These are phyloP conservation scores for Leptinotarsa lineolata DNA, from an alignment of 1,140 invertebrate genomes.

Conservation along the genomic window DNA sequence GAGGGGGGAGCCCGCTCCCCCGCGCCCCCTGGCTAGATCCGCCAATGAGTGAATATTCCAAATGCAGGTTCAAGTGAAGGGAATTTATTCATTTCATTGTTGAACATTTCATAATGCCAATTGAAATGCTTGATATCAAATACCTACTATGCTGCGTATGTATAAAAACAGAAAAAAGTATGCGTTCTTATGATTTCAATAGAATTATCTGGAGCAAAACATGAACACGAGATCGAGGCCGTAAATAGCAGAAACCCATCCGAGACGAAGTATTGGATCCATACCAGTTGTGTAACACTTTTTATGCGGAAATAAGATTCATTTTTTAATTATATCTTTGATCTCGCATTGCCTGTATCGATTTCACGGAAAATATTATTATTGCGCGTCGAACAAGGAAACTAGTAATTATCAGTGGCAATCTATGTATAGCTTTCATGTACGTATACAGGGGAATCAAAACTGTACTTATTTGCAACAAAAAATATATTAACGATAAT, in stretches of 20 bases:
- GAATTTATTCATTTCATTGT: too few species aligned
- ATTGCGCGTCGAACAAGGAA: neutral
- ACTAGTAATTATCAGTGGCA: neutral
- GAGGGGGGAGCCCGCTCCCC: too few species aligned
- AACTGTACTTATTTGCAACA: too few species aligned
- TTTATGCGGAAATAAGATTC: constrained; percentile 6
- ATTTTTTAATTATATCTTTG: neutral
- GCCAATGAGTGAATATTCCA: too few species aligned
- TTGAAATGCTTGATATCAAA: too few species aligned
- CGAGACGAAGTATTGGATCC: neutral
- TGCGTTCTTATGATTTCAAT: neutral
- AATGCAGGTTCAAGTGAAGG: too few species aligned
- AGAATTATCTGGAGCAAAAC: constrained; percentile 3
- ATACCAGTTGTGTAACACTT: constrained; percentile 8
- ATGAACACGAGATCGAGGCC: neutral
- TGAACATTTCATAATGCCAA: too few species aligned
- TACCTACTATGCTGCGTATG: neutral
- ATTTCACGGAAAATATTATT: constrained; percentile 5
- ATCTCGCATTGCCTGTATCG: neutral
- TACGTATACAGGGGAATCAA: too few species aligned
- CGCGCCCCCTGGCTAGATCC: too few species aligned
- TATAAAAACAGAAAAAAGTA: constrained; percentile 2
- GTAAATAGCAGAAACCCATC: neutral
- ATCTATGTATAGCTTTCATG: neutral
- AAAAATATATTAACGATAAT: too few species aligned